Evolutionary conservation across 2,113 vertebrate species (phyloP).

Genomic region (Salminus brasiliensis): DNA sequence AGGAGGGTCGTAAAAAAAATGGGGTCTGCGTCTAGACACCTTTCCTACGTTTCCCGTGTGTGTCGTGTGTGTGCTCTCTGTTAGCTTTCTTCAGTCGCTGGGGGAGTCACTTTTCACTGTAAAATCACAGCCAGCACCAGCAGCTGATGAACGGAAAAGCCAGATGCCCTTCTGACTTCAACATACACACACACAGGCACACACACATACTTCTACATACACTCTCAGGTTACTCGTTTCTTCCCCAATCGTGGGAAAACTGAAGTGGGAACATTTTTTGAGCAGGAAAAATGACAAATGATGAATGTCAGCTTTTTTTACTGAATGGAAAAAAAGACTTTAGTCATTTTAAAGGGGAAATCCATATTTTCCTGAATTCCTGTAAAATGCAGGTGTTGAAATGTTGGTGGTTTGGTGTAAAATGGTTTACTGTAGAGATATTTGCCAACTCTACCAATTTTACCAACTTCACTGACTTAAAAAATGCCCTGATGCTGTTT

Average conservation of each 20-base stretch:
- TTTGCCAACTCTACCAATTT: too few relatives aligned
- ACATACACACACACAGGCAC: too few relatives aligned
- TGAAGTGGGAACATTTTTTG: conserved; percentile 7
- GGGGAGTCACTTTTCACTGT: conserved; percentile 4
- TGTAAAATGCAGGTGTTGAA: too few relatives aligned
- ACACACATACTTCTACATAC: not conserved
- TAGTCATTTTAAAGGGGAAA: too few relatives aligned
- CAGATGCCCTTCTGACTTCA: conserved; percentile 14
- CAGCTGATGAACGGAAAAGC: conserved; percentile 23
- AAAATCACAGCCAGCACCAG: conserved; percentile 18
- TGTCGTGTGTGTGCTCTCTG: not conserved
- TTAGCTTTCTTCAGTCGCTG: not conserved
- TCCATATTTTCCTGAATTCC: too few relatives aligned
- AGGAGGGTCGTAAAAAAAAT: not conserved
- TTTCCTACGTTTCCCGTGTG: not conserved
- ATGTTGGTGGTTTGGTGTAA: too few relatives aligned
- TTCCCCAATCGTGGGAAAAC: conserved; percentile 27
- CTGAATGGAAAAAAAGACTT: not conserved
- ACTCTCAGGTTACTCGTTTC: conserved; percentile 13
- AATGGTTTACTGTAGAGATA: too few relatives aligned
- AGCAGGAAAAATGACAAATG: not conserved
- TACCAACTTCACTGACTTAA: too few relatives aligned
- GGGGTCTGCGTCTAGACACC: not conserved
- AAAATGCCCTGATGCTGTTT: too few relatives aligned
- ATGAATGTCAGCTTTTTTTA: not conserved